A percentile compares a stretch with the other conserved stretches of the same genome.
Conservation (phyloP, 1,140 invertebrate species). For the Aporrectodea caliginosa region DNA sequence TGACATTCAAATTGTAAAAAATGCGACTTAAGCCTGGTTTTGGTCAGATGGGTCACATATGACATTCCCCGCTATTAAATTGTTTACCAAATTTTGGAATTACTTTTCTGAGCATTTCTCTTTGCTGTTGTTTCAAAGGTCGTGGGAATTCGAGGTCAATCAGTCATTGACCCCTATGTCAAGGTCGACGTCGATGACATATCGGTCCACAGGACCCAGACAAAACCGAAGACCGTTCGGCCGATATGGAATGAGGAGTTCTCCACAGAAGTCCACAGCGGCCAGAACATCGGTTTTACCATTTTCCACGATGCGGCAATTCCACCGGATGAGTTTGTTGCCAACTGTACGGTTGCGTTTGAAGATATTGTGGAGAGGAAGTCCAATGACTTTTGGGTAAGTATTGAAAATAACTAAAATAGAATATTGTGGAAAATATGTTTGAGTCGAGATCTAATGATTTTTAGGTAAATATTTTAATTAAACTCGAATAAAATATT, state of each 20-base stretch:
- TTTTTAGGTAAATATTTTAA: not conserved
- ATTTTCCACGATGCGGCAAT: constrained; percentile 98
- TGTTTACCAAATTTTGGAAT: too few species aligned
- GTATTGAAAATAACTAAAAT: not conserved
- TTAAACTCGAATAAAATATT: not conserved
- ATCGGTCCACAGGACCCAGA: constrained; percentile 74
- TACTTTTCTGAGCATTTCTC: too few species aligned
- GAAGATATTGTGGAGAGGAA: constrained; percentile 69
- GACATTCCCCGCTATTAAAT: too few species aligned
- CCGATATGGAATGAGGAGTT: constrained; percentile 57
- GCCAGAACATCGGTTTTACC: constrained; percentile 84
- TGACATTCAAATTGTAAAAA: too few species aligned
- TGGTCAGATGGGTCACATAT: too few species aligned
- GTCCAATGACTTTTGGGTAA: constrained; percentile 20
- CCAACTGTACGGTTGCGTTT: constrained; percentile 92
- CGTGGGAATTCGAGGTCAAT: not conserved
- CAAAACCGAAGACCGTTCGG: constrained; percentile 83
- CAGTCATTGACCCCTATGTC: constrained; percentile 86
- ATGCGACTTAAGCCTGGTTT: too few species aligned
- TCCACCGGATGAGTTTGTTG: constrained; percentile 94
- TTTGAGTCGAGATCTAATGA: not conserved
- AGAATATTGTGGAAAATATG: not conserved
- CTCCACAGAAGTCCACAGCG: constrained; percentile 85
- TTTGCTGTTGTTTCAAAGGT: not conserved
- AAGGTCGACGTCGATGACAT: constrained; percentile 89